Evolutionary conservation across 2,113 vertebrate genomes (phyloP).

Genomic region (Psilopsiagon aymara): DNA sequence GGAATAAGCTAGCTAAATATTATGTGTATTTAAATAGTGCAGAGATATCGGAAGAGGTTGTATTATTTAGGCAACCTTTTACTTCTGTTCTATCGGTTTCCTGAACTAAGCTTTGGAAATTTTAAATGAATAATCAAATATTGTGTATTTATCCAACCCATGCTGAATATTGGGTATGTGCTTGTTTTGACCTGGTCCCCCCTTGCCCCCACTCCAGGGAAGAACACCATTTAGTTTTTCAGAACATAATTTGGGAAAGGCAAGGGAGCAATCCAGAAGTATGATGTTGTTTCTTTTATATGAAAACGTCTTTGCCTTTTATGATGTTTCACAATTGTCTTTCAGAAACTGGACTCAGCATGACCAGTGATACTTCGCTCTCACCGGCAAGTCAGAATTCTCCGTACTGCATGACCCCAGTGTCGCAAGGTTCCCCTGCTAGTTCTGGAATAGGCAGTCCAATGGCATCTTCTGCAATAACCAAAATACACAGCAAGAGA

Average conservation of each 20-base stretch:
- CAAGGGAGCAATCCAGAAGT: not conserved
- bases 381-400: constrained; percentile 98
- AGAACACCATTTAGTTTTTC: not conserved
- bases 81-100: not conserved
- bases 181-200: not conserved
- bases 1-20: not conserved
- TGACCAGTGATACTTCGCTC: constrained; percentile 93
- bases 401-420: constrained; percentile 97
- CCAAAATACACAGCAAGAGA: constrained; percentile 97
- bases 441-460: constrained; percentile 97
- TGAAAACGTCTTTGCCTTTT: not conserved
- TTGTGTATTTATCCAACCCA: not conserved
- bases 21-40: not conserved
- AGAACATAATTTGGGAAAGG: not conserved
- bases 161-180: not conserved
- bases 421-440: constrained; percentile 95
- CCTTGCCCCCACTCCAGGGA: not conserved
- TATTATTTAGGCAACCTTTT: not conserved
- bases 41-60: not conserved
- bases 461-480: constrained; percentile 95
- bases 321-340: not conserved
- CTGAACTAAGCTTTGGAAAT: not conserved
- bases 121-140: not conserved
- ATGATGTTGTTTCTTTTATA: not conserved
- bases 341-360: constrained; percentile 86